Base-by-base conservation (phyloP, 2,888 invertebrate genomes). In the Quadriops clusia region DNA sequence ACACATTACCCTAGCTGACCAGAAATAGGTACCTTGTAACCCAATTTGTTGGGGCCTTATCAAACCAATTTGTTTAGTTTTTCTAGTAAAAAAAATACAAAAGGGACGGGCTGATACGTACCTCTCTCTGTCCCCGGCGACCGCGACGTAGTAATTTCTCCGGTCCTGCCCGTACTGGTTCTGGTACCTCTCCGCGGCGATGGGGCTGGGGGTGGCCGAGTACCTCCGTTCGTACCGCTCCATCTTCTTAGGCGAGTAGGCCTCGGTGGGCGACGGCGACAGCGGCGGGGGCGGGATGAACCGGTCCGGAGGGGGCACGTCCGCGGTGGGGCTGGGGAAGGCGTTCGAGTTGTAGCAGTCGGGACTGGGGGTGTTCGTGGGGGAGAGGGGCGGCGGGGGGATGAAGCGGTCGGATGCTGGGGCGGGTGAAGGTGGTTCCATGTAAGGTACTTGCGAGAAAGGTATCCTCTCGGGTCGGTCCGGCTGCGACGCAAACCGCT, bases 331-430 rank as follows among this genome's bases (percentile, higher is more conserved):
- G 40, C 70, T 68, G 18, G 62, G 56, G 41, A 59, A 56, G 9
- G 57, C 51, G 35, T 57, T 67, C 58, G 60, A 68, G 58, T 67
- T 64, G 61, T 64, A 70, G 58, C 67, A 72, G 60, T 68, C 72
- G 57, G 67, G 70, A 64, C 72, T 62, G 6, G 54, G 53, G 9
- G 51, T 53, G 39, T 55, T 58, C 33, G 69, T 68, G 56, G 73
- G 74, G 50, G 74, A 72, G 48, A 75, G 60, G 53, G 74, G 74
- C 47, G 76, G 73, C 47, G 67, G 66, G 28, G 74, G 74, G 44
- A 74, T 71, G 49, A 65, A 67, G 27, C 65, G 56, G 45, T 68
- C 68, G 49, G 61, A 63, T 18, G 66, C 61, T 10, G 69, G 70
- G 32, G 69, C 69, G 31, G 70, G 69, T 28, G 68, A 68, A 13